Percentiles rank a stretch among this genome's conserved stretches.
Evolutionary conservation across 53 echinoderm and acorn worm species (phyloP).

Genomic region (Holothuria leucospilota): DNA sequence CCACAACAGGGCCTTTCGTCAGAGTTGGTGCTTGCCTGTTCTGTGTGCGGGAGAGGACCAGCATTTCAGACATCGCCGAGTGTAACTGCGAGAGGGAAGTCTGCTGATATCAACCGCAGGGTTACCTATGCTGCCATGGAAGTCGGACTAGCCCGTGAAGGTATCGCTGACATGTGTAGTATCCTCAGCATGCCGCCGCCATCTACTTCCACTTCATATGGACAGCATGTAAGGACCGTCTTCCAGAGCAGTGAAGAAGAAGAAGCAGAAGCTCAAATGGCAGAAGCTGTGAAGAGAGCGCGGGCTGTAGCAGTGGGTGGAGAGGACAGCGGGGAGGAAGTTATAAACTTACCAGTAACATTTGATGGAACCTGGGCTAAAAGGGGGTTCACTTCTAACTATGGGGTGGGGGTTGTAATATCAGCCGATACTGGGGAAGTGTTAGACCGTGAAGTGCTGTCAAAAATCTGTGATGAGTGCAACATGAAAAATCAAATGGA

Average conservation of each 20-base stretch:
- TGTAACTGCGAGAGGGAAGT: neutral
- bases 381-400: neutral
- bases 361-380: slow-evolving; percentile 27
- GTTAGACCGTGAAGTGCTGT: slow-evolving; percentile 18
- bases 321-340: too few relatives aligned
- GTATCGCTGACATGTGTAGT: too few relatives aligned
- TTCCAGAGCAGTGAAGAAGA: too few relatives aligned
- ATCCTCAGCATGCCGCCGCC: too few relatives aligned
- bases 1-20: too few relatives aligned
- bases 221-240: too few relatives aligned
- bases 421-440: slow-evolving; percentile 30
- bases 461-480: slow-evolving; percentile 45
- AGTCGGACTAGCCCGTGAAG: neutral
- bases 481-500: slow-evolving; percentile 4
- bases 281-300: too few relatives aligned
- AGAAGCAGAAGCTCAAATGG: too few relatives aligned
- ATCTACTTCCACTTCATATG: too few relatives aligned
- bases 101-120: slow-evolving; percentile 26
- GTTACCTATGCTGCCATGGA: neutral
- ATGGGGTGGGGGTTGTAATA: slow-evolving; percentile 3
- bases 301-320: too few relatives aligned
- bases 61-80: neutral
- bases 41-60: neutral
- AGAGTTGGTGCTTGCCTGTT: neutral
- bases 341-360: neutral